A percentile compares a stretch with the other conserved stretches of the same genome.
Conservation (phyloP, 2,888 invertebrate species). For the Eumerus sabulonum region DNA sequence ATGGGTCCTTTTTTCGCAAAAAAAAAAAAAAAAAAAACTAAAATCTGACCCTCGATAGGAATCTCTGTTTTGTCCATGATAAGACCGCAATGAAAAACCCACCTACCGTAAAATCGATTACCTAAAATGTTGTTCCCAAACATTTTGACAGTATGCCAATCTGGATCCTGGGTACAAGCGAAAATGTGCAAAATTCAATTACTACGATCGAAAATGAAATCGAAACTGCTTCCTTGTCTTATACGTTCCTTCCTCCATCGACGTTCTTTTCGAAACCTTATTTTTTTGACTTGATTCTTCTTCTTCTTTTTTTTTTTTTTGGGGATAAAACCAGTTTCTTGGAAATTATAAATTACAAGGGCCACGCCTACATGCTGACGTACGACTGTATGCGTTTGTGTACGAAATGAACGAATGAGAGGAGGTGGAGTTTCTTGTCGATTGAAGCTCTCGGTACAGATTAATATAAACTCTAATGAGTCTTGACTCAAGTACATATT, state of each 20-base stretch:
- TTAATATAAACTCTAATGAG: conserved; percentile 22
- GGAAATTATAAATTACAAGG: conserved; percentile 66
- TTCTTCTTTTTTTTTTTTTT: conserved; percentile 26
- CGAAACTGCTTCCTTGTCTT: conserved; percentile 17
- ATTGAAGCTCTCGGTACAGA: conserved; percentile 20
- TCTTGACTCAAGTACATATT: background rate
- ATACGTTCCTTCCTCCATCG: conserved; percentile 7
- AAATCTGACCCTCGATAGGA: conserved; percentile 48
- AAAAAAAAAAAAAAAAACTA: conserved; percentile 20
- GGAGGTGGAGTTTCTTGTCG: conserved; percentile 61
- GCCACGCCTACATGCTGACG: conserved; percentile 60
- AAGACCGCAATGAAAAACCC: conserved; percentile 55
- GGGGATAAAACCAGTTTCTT: conserved; percentile 57
- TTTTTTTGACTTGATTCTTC: conserved; percentile 10
- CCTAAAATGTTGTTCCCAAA: conserved; percentile 56
- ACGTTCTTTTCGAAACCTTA: conserved; percentile 37
- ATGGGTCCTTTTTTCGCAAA: conserved; percentile 52
- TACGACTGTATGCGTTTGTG: conserved; percentile 22
- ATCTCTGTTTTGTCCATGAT: conserved; percentile 57
- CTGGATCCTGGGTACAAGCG: conserved; percentile 47
- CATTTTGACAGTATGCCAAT: conserved; percentile 52
- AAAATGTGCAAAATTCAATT: conserved; percentile 59
- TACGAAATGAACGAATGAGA: conserved; percentile 2
- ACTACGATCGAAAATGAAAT: conserved; percentile 18
- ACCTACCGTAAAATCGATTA: conserved; percentile 66